Evolutionary conservation across 2,888 invertebrate species (phyloP).

Genomic region (Nephrotoma flavescens): DNA sequence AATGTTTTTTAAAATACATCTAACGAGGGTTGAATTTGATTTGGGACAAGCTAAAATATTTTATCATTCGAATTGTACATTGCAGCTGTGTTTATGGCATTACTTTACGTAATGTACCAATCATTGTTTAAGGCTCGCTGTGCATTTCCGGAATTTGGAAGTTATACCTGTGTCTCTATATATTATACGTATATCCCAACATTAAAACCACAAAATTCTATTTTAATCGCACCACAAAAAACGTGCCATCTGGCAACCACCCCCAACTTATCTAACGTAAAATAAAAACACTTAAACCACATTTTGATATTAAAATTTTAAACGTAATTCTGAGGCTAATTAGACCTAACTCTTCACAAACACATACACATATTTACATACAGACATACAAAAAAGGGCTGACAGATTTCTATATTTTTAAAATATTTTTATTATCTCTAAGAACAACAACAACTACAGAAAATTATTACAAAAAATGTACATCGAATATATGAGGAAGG

Average conservation of each 20-base stretch:
- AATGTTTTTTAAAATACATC: neutral
- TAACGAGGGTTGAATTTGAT: neutral
- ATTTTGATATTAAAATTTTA: neutral
- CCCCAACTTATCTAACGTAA: neutral
- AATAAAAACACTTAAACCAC: neutral
- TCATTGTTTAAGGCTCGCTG: no score
- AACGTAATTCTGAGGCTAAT: neutral
- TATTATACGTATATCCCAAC: no score
- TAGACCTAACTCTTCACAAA: neutral
- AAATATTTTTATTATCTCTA: no score
- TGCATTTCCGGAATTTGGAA: no score
- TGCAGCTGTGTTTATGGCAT: neutral
- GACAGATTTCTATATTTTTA: no score
- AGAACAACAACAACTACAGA: neutral
- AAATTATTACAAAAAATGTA: neutral
- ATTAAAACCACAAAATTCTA: no score
- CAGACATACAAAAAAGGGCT: neutral
- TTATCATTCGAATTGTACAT: neutral
- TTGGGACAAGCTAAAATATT: neutral
- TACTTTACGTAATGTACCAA: neutral
- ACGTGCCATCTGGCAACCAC: neutral
- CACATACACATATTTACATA: neutral
- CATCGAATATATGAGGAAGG: neutral
- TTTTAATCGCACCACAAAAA: neutral
- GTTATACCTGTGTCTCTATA: no score